Base-by-base conservation (phyloP, 1,140 invertebrate species). In the Drosophila ercepeae region DNA sequence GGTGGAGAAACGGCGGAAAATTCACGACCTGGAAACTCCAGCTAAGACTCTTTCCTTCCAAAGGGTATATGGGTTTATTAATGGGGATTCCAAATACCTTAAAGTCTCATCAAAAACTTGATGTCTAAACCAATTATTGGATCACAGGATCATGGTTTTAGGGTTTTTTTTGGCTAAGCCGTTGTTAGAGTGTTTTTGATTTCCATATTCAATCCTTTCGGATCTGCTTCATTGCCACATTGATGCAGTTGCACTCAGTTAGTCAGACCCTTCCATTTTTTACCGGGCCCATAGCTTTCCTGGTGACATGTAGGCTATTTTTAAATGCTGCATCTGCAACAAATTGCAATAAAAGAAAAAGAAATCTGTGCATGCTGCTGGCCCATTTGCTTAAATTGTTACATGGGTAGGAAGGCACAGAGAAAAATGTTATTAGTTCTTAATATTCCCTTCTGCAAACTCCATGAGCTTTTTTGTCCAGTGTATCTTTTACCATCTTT, bases 271-370 rank as follows among this genome's bases (percentile, higher is more conserved):
- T 57, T 42, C 16, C 36, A 39, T 18, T 42, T 59, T 39, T 39
- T 36, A 11, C 44, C 25, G 32, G 41, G 11, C 21, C 29, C 45
- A 16, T 39, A 39, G 70, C 52, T 53, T 41, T 69, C 63, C 53
- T 61, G 79, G 71, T 86, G 81, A 84, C 81, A 84, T 79, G 75
- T 71, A 63, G 79, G 73, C 82, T 86, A 86, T 86, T 88, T 86
- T 81, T 86, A 88, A 86, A 86, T 60, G 60, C 59, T 42, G 76
- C 54, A 65, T 65, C 57, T 79, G 73, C 79, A 78, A 51, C 71
- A 58, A 79, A 79, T 84, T 75, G 52, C 48, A 83, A 83, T 59
- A 9, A 64, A 48, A 48, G 21, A 6, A 64, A 48, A 49, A 61
- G 42, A 60, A 29, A 60, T 59, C 29, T 32, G 64, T 65, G 78